These are phyloP conservation scores for Circaetus cinerascens DNA, from an alignment of 2,113 vertebrate genomes.

Conservation along the genomic window DNA sequence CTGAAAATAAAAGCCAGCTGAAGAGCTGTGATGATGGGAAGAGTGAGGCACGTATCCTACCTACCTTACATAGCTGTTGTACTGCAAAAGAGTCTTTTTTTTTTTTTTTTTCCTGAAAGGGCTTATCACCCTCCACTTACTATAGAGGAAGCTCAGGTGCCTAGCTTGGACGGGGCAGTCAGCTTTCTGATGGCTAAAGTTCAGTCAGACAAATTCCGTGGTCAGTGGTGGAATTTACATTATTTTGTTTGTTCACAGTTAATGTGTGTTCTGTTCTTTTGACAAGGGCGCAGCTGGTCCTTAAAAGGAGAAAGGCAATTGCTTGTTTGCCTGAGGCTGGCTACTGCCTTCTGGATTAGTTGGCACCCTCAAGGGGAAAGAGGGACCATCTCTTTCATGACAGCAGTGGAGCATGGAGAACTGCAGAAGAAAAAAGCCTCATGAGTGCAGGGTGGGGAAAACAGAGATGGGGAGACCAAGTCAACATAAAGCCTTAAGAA, in stretches of 20 bases:
- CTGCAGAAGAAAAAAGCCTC: background rate
- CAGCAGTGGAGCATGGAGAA: background rate
- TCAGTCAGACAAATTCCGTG: background rate
- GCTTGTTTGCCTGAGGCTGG: background rate
- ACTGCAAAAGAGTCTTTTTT: background rate
- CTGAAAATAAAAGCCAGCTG: background rate
- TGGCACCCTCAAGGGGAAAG: background rate
- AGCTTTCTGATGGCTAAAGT: background rate
- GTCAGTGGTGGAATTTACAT: background rate
- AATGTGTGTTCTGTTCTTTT: background rate
- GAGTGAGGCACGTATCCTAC: background rate
- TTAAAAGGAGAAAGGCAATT: background rate
- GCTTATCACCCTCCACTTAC: background rate
- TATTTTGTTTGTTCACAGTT: background rate
- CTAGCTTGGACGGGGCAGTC: background rate
- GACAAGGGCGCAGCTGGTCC: background rate
- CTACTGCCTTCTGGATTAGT: background rate
- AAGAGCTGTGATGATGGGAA: background rate
- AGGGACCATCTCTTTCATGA: background rate
- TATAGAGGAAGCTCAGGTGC: background rate
- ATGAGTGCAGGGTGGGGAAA: background rate
- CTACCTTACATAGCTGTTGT: background rate
- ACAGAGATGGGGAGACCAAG: background rate
- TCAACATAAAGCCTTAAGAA: background rate
- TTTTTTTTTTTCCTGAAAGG: background rate